phyloP scores from a whole-genome alignment of 2,888 invertebrate species.

The Alloplasta piceator region DNA sequence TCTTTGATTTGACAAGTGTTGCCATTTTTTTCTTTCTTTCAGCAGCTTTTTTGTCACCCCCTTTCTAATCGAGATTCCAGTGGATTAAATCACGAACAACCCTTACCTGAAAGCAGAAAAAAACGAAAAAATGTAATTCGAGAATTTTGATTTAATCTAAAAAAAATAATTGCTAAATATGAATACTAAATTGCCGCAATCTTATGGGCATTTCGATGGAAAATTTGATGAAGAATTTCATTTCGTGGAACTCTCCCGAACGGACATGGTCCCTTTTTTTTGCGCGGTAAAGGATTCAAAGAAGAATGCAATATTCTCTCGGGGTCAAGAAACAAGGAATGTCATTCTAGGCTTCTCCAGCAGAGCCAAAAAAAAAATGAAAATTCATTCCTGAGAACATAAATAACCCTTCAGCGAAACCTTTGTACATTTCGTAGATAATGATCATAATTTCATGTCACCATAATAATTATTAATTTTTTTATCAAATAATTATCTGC shows the following conservation, averaged over 20 bases:
- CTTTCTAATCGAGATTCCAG: too few relatives aligned
- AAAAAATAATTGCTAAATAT: slow-evolving; percentile 1
- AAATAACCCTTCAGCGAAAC: not conserved
- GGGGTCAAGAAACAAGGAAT: slow-evolving; percentile 66
- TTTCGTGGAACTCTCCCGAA: slow-evolving; percentile 70
- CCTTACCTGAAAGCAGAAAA: slow-evolving; percentile 59
- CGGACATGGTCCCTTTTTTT: slow-evolving; percentile 30
- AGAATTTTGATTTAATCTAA: not conserved
- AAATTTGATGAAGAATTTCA: slow-evolving; percentile 77
- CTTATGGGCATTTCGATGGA: slow-evolving; percentile 61
- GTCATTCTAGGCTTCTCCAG: slow-evolving; percentile 3
- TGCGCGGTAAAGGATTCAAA: slow-evolving; percentile 50
- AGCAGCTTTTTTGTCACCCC: too few relatives aligned
- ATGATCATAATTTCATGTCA: not conserved
- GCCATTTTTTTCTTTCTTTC: not conserved
- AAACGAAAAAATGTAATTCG: slow-evolving; percentile 2
- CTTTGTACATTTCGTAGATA: not conserved
- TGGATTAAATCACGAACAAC: not conserved
- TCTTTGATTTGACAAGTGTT: not conserved
- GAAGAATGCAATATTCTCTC: slow-evolving; percentile 75
- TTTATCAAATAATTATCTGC: not conserved
- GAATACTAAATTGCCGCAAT: not conserved
- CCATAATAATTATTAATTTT: not conserved
- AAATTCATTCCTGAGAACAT: not conserved
- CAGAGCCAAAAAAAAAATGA: not conserved